Percentiles rank a stretch among this genome's conserved stretches.
Evolutionary conservation across 2,888 invertebrate species (phyloP).

Genomic region (Diaphora mendica): DNA sequence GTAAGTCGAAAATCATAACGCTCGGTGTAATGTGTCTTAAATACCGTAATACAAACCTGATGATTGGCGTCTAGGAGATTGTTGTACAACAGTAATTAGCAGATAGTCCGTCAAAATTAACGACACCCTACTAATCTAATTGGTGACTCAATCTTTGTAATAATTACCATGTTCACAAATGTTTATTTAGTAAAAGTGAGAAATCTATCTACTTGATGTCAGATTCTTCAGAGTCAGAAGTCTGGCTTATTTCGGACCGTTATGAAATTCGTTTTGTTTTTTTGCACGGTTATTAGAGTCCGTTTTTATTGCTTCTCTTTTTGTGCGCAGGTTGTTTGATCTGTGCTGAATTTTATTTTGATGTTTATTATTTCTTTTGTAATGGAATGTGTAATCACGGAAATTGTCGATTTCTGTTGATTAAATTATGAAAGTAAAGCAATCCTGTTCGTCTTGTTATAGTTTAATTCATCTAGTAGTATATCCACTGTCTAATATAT

Average conservation of each 20-base stretch:
- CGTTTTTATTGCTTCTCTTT: constrained; percentile 19
- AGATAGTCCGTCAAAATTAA: constrained; percentile 7
- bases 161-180: constrained; percentile 30
- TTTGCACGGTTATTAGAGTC: constrained; percentile 14
- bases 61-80: background rate
- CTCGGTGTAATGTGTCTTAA: background rate
- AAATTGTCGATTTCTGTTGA: background rate
- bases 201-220: constrained; percentile 23
- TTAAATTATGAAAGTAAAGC: background rate
- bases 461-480: background rate
- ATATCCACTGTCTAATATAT: background rate
- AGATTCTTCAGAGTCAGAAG: too few relatives aligned
- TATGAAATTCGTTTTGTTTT: constrained; percentile 29
- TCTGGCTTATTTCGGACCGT: constrained; percentile 31
- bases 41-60: background rate
- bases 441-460: background rate
- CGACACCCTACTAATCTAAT: constrained; percentile 7
- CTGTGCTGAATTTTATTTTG: background rate
- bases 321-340: background rate
- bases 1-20: background rate
- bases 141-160: constrained; percentile 3
- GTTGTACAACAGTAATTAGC: background rate
- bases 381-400: background rate
- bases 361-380: background rate
- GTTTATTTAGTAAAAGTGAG: constrained; percentile 35